Conservation (phyloP, 2,113 vertebrate genomes). For the Crotalus tigris region DNA sequence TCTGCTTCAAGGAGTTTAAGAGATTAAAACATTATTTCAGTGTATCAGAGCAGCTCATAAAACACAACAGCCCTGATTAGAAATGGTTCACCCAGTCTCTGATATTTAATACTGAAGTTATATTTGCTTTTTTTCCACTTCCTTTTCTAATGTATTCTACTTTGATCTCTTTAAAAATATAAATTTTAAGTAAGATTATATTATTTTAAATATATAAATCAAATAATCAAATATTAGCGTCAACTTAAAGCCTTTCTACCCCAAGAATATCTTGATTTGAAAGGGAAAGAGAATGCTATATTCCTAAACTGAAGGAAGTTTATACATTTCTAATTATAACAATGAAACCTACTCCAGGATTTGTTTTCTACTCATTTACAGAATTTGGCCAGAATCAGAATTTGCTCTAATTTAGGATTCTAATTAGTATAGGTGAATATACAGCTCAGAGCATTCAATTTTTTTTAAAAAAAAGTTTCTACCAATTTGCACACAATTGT, state of each 20-base stretch:
- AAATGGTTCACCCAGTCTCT: neutral
- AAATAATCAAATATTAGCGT: neutral
- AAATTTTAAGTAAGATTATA: neutral
- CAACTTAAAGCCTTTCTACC: neutral
- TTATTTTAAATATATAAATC: neutral
- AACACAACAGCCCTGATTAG: neutral
- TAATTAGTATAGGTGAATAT: neutral
- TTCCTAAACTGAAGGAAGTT: neutral
- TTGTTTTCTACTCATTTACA: neutral
- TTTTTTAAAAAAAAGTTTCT: neutral
- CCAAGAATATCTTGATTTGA: neutral
- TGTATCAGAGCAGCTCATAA: neutral
- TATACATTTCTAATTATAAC: neutral
- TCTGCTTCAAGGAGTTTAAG: neutral
- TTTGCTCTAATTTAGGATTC: neutral
- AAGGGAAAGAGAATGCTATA: neutral
- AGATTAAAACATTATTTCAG: neutral
- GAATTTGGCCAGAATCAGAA: neutral
- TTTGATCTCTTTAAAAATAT: neutral
- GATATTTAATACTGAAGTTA: neutral
- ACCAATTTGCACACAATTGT: conserved; percentile 10
- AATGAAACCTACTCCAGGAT: neutral
- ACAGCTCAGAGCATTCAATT: neutral
- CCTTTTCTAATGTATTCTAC: neutral
- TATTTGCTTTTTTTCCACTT: neutral